These are phyloP conservation scores for Trachelipus rathkii DNA, from an alignment of 1,140 invertebrate species.

Conservation along the genomic window DNA sequence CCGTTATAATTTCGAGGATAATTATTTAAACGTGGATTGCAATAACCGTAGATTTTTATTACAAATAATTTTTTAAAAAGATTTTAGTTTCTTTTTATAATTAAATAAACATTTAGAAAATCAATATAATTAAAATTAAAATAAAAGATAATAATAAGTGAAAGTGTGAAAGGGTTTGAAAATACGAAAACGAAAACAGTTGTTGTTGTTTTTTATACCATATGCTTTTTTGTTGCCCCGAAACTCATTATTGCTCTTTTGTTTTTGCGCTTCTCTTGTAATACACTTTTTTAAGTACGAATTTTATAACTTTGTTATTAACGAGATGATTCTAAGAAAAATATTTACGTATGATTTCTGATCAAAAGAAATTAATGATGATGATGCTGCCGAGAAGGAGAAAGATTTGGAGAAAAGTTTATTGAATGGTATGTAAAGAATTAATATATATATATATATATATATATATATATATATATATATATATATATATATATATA, in stretches of 20 bases:
- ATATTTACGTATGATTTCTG: too few species aligned
- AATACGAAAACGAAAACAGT: background rate
- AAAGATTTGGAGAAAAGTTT: background rate
- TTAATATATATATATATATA: too few species aligned
- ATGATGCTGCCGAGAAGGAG: background rate
- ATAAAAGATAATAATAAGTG: background rate
- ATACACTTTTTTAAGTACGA: background rate
- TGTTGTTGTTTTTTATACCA: background rate
- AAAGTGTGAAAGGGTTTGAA: background rate
- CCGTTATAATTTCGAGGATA: background rate
- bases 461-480: too few species aligned
- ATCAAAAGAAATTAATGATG: too few species aligned
- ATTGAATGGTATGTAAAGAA: conserved; percentile 1
- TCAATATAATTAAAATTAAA: background rate
- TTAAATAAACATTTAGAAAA: background rate
- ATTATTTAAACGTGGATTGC: background rate
- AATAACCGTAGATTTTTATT: background rate
- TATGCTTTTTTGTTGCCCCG: too few species aligned
- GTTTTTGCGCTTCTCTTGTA: background rate
- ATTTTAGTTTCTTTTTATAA: background rate
- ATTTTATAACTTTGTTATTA: background rate
- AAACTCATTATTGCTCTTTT: background rate
- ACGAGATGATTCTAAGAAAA: background rate
- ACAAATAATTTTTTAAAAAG: background rate
- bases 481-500: too few species aligned